Percentiles rank a stretch among this genome's conserved stretches.
These are phyloP conservation scores for Cercopithecus mona DNA, from an alignment of 2,113 vertebrate species.

Conservation along the genomic window DNA sequence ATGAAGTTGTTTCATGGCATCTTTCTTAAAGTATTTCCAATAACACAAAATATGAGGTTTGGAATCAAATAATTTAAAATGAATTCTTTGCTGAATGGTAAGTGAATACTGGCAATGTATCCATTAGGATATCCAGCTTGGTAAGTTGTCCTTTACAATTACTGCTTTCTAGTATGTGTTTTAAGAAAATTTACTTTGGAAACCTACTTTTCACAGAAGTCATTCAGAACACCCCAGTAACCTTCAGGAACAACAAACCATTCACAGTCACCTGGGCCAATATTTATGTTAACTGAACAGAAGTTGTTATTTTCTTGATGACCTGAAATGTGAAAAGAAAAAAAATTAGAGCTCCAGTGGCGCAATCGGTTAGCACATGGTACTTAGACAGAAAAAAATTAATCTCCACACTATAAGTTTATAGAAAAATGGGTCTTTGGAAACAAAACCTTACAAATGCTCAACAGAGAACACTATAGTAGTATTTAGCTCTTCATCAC, in stretches of 20 bases:
- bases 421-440: slow-evolving; percentile 10
- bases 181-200: slow-evolving; percentile 58
- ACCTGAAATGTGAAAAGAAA: slow-evolving; percentile 85
- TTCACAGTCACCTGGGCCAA: slow-evolving; percentile 98
- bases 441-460: slow-evolving; percentile 49
- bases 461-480: slow-evolving; percentile 42
- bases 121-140: slow-evolving; percentile 25
- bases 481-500: slow-evolving; percentile 31
- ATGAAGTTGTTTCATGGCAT: not conserved
- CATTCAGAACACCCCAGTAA: slow-evolving; percentile 98
- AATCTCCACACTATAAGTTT: slow-evolving; percentile 33
- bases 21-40: slow-evolving; percentile 31
- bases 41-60: slow-evolving; percentile 34
- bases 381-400: not conserved
- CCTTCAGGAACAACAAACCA: slow-evolving; percentile 98
- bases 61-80: slow-evolving; percentile 41
- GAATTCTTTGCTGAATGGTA: slow-evolving; percentile 18
- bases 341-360: not conserved
- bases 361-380: too few species aligned
- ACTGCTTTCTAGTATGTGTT: slow-evolving; percentile 55
- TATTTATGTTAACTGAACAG: slow-evolving; percentile 99
- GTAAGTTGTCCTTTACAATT: slow-evolving; percentile 30
- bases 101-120: slow-evolving; percentile 36
- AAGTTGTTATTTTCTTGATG: slow-evolving; percentile 99
- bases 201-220: slow-evolving; percentile 98